phyloP scores from a whole-genome alignment of 2,888 invertebrate species.

The Yponomeuta malinellus region DNA sequence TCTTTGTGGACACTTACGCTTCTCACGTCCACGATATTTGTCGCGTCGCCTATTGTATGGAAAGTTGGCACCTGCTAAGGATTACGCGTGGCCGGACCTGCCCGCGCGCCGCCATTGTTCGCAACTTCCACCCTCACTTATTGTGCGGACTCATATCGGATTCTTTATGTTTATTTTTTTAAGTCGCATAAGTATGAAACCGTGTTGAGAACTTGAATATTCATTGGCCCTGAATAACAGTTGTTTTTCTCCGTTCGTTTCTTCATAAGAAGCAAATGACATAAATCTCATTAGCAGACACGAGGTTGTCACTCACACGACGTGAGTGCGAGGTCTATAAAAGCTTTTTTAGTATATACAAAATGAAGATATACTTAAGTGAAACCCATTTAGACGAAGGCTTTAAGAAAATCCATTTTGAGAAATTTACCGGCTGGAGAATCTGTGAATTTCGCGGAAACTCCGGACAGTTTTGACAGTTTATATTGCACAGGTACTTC shows the following conservation, averaged over 20 bases:
- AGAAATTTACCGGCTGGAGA: background rate
- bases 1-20: slow-evolving; percentile 28
- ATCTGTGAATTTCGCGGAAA: slow-evolving; percentile 1
- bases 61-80: slow-evolving; percentile 53
- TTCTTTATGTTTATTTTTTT: slow-evolving; percentile 30
- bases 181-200: slow-evolving; percentile 33
- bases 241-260: background rate
- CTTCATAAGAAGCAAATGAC: slow-evolving; percentile 12
- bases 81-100: slow-evolving; percentile 32
- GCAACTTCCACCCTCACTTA: slow-evolving; percentile 35
- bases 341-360: slow-evolving; percentile 10
- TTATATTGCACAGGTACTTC: slow-evolving; percentile 46
- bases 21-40: slow-evolving; percentile 42
- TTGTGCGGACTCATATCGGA: slow-evolving; percentile 35
- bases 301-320: slow-evolving; percentile 14
- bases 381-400: background rate
- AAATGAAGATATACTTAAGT: slow-evolving; percentile 7
- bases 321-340: slow-evolving; percentile 5
- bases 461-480: slow-evolving; percentile 41
- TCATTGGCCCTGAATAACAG: background rate
- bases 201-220: slow-evolving; percentile 21
- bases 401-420: background rate
- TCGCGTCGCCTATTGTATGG: slow-evolving; percentile 41
- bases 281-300: slow-evolving; percentile 12
- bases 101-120: slow-evolving; percentile 34